Evolutionary conservation across 2,888 invertebrate genomes (phyloP).

Genomic region (Tipula unca): DNA sequence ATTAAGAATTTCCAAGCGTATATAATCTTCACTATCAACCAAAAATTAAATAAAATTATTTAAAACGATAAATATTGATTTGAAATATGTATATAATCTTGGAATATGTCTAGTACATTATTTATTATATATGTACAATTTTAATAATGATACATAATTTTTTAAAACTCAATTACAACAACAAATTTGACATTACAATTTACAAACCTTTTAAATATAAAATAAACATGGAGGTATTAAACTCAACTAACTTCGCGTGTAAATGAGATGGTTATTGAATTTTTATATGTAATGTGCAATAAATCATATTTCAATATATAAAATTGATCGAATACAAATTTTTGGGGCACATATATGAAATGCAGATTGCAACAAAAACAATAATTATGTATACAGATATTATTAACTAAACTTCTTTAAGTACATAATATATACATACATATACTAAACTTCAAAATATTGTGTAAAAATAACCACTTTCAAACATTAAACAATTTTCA

Average conservation of each 20-base stretch:
- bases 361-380: background rate
- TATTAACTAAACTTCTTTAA: background rate
- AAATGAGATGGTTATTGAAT: background rate
- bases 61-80: background rate
- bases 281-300: background rate
- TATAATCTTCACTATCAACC: background rate
- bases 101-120: background rate
- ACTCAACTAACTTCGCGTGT: background rate
- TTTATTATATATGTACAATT: background rate
- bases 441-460: background rate
- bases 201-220: background rate
- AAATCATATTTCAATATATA: background rate
- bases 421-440: background rate
- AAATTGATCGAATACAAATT: background rate
- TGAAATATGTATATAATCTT: background rate
- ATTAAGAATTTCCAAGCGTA: background rate
- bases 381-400: background rate
- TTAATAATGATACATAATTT: background rate
- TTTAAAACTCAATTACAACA: background rate
- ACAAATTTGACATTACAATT: background rate
- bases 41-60: background rate
- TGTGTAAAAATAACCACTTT: background rate
- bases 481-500: constrained; percentile 18
- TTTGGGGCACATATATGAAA: too few species aligned
- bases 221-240: background rate